These are phyloP conservation scores for Amiota minor DNA, from an alignment of 2,888 invertebrate species.

Conservation along the genomic window DNA sequence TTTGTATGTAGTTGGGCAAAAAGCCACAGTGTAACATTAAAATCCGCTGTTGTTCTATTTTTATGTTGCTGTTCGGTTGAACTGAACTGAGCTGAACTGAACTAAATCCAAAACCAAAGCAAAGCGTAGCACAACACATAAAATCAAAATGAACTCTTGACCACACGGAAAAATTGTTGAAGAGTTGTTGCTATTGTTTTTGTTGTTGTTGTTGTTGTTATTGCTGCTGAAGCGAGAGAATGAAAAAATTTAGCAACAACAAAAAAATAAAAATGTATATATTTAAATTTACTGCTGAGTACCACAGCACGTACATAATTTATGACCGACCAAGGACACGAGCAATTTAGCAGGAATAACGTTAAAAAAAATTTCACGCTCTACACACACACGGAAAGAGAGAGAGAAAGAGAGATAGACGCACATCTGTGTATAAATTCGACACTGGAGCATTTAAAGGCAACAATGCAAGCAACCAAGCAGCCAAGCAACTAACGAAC, in stretches of 20 bases:
- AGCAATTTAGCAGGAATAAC: slow-evolving; percentile 61
- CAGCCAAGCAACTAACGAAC: slow-evolving; percentile 55
- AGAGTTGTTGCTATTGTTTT: neutral
- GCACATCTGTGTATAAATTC: neutral
- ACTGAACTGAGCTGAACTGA: neutral
- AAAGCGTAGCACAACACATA: slow-evolving; percentile 55
- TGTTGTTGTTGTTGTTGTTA: too few species aligned
- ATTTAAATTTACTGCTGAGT: slow-evolving; percentile 68
- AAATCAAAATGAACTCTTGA: slow-evolving; percentile 67
- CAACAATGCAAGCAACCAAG: slow-evolving; percentile 30
- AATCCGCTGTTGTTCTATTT: slow-evolving; percentile 38
- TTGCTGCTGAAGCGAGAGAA: neutral
- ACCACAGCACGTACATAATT: slow-evolving; percentile 69
- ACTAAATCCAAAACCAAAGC: slow-evolving; percentile 37
- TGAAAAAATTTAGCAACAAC: slow-evolving; percentile 31
- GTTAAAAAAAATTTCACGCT: slow-evolving; percentile 39
- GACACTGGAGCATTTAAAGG: slow-evolving; percentile 4
- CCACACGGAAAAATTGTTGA: slow-evolving; percentile 46
- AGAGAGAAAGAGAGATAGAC: neutral
- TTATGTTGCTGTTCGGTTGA: neutral
- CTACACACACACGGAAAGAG: neutral
- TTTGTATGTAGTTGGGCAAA: neutral
- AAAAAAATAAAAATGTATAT: slow-evolving; percentile 28
- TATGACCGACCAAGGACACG: slow-evolving; percentile 68
- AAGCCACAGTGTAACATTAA: slow-evolving; percentile 33